These are phyloP conservation scores for Todiramphus chloris DNA, from an alignment of 2,113 vertebrate genomes.

Conservation along the genomic window DNA sequence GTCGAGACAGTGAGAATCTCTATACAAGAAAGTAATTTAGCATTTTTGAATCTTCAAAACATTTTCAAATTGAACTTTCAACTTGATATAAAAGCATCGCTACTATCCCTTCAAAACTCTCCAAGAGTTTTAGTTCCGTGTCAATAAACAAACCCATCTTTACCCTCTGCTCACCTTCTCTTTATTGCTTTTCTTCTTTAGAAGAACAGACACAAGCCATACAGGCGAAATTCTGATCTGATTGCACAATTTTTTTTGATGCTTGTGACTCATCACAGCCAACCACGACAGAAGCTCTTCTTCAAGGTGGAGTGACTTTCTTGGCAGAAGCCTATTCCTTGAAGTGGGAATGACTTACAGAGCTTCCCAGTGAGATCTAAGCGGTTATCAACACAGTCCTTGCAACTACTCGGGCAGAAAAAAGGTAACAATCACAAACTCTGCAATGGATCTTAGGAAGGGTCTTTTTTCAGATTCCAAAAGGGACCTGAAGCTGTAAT, in stretches of 20 bases:
- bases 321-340: background rate
- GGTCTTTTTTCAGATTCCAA: background rate
- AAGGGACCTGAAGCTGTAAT: background rate
- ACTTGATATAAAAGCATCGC: background rate
- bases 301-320: background rate
- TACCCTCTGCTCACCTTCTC: background rate
- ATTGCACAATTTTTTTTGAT: background rate
- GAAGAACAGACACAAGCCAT: background rate
- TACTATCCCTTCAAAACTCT: background rate
- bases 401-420: background rate
- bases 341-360: background rate
- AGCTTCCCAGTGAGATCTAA: background rate
- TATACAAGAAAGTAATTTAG: background rate
- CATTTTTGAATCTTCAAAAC: background rate
- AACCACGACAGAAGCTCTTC: background rate
- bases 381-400: background rate
- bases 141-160: background rate
- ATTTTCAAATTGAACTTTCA: background rate
- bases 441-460: background rate
- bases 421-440: background rate
- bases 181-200: background rate
- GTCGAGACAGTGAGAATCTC: background rate
- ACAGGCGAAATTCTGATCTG: background rate
- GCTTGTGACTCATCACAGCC: background rate
- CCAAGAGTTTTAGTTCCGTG: background rate